These are phyloP conservation scores for Danio albolineatus DNA, from an alignment of 2,797 vertebrate genomes.

Conservation along the genomic window DNA sequence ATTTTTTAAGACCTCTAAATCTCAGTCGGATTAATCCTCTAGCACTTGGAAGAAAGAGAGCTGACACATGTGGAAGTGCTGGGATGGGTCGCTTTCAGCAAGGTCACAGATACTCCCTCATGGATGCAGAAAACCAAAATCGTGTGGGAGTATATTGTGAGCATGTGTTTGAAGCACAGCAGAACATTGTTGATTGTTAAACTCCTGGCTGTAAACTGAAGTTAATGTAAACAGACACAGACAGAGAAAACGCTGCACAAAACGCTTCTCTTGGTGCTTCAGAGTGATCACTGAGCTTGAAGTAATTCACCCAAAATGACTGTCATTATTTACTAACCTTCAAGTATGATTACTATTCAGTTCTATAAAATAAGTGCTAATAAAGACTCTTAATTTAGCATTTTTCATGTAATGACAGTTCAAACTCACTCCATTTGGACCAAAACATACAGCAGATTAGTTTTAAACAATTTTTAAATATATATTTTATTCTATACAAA, in stretches of 20 bases:
- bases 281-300: not conserved
- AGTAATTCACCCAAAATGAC: not conserved
- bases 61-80: constrained; percentile 28
- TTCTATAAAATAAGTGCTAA: not conserved
- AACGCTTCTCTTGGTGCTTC: not conserved
- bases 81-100: constrained; percentile 15
- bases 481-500: too few species aligned
- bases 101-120: constrained; percentile 36
- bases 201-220: constrained; percentile 25
- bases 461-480: too few species aligned
- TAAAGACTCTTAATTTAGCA: not conserved
- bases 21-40: constrained; percentile 49
- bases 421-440: not conserved
- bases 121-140: not conserved
- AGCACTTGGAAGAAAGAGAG: constrained; percentile 40
- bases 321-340: not conserved
- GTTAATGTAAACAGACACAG: not conserved
- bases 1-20: constrained; percentile 51
- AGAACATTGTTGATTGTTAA: constrained; percentile 24
- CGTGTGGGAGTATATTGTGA: constrained; percentile 37
- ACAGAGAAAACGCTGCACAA: not conserved
- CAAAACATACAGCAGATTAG: too few species aligned
- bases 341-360: not conserved
- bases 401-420: not conserved
- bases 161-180: constrained; percentile 27